Evolutionary conservation across 2,888 invertebrate species (phyloP), one percentile per base, ranked within the genome.

Genomic region (Cryptocephalus primarius): DNA sequence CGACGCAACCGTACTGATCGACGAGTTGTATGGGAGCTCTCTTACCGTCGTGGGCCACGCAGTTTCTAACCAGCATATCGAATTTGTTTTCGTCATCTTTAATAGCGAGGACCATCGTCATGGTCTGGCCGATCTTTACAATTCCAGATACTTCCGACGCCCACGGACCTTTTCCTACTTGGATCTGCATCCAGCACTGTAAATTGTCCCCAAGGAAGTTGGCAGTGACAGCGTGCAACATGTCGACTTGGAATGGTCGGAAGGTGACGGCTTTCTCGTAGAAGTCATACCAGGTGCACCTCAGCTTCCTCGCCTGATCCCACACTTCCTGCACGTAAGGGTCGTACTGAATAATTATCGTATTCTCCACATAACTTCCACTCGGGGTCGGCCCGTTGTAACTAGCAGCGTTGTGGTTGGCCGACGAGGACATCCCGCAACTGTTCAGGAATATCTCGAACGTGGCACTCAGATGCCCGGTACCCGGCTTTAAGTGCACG

Each of bases 181-280:
- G 93, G 60, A 93, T 93, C 71, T 93, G 93, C 93, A 93, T 93
- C 93, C 93, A 93, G 72, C 93, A 93, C 67, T 93, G 92, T 60
- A 93, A 74, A 73, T 93, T 93, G 71, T 93, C 93, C 32, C 93
- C 93, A 59, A 93, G 79, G 79, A 93, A 93, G 75, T 93, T 93
- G 42, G 93, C 93, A 0, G 92, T 91, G 40, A 93, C 92, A 0
- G 92, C 93, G 67, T 93, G 91, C 58, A 93, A 70, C 90, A 92
- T 93, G 68, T 93, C 93, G 34, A 93, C 93, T 75, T 91, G 90
- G 83, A 93, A 93, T 32, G 93, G 93, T 62, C 92, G 77, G 76
- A 93, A 93, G 38, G 92, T 91, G 47, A 93, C 92, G 1, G 91
- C 88, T 70, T 93, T 93, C 69, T 93, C 93, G 69, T 93, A 93